phyloP scores from a whole-genome alignment of 2,113 vertebrate genomes.

The Gavialis gangeticus region DNA sequence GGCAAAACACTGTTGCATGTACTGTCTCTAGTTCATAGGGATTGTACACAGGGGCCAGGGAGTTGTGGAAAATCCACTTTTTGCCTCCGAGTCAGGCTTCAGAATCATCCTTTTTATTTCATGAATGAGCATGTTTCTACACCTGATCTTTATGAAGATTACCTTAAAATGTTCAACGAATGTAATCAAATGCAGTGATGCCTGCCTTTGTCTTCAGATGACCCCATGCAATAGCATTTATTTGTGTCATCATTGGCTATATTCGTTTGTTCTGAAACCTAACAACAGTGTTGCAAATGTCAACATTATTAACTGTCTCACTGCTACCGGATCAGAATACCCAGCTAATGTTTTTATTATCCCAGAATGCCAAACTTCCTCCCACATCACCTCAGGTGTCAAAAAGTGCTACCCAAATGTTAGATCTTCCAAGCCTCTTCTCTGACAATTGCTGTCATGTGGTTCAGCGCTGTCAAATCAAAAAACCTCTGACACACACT shows the following conservation, averaged over 20 bases:
- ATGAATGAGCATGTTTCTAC: neutral
- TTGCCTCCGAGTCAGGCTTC: neutral
- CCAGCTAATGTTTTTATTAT: neutral
- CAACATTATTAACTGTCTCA: neutral
- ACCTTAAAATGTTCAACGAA: neutral
- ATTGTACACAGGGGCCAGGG: neutral
- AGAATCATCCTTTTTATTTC: neutral
- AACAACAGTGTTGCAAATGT: neutral
- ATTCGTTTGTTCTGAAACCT: neutral
- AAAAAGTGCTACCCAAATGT: fast-evolving
- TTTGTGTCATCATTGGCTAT: neutral
- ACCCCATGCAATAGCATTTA: neutral
- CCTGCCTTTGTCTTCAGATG: neutral
- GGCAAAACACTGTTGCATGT: neutral
- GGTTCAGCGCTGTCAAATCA: neutral
- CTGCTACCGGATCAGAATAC: neutral
- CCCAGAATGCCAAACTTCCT: neutral
- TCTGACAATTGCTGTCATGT: neutral
- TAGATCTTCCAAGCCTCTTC: neutral
- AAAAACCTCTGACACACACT: neutral
- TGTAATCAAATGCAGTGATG: neutral
- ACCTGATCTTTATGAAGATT: fast-evolving
- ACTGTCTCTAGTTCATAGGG: neutral
- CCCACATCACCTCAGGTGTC: neutral
- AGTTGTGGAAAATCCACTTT: neutral